phyloP scores from a whole-genome alignment of 2,888 invertebrate genomes.

The Isoperla grammatica region DNA sequence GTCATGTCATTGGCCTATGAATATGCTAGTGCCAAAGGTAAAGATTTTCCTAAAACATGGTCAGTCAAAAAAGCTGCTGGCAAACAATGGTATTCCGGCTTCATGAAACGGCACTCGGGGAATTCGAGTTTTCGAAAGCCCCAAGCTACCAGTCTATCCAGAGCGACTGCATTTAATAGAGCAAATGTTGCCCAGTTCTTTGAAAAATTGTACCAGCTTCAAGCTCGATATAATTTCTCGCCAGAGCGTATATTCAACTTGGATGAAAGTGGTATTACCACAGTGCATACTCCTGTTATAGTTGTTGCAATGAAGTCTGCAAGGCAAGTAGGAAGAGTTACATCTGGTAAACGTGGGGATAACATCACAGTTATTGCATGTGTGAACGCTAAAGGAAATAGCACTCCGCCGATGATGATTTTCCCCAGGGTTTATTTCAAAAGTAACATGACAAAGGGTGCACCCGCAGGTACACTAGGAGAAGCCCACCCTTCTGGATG shows the following conservation, averaged over 20 bases:
- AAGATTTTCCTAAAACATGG: no score
- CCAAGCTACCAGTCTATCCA: no score
- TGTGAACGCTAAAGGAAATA: slow-evolving; percentile 31
- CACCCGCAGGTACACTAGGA: slow-evolving; percentile 23
- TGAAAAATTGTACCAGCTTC: no score
- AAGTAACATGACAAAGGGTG: slow-evolving; percentile 21
- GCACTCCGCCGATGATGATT: slow-evolving; percentile 27
- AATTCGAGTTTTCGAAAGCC: no score
- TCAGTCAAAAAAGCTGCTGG: no score
- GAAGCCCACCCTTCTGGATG: slow-evolving; percentile 29
- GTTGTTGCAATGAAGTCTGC: slow-evolving; percentile 34
- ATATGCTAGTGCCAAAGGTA: no score
- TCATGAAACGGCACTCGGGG: no score
- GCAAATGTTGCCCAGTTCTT: no score
- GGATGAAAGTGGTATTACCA: slow-evolving; percentile 26
- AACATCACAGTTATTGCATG: slow-evolving; percentile 32
- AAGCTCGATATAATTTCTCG: neutral
- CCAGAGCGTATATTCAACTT: slow-evolving; percentile 24
- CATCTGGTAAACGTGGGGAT: slow-evolving; percentile 29
- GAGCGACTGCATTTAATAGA: no score
- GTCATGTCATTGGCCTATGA: no score
- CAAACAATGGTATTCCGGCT: no score
- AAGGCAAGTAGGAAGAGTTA: slow-evolving; percentile 35
- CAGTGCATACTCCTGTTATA: slow-evolving; percentile 36
- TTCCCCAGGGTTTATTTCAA: slow-evolving; percentile 28